Evolutionary conservation across 2,113 vertebrate species (phyloP).

Genomic region (Phoenicopterus ruber): DNA sequence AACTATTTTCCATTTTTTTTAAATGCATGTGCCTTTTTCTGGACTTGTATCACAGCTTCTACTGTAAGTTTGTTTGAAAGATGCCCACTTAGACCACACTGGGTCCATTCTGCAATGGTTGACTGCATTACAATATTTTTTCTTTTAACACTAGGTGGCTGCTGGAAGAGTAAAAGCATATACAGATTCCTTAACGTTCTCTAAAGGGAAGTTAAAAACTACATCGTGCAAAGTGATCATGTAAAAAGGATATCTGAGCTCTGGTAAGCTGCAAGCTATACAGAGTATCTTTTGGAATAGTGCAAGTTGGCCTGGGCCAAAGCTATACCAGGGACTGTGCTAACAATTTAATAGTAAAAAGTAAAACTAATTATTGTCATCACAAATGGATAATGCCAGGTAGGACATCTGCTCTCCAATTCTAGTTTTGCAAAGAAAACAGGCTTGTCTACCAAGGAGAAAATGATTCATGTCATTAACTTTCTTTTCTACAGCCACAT

Average conservation of each 20-base stretch:
- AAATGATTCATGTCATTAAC: background rate
- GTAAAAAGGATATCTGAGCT: background rate
- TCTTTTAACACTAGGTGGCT: background rate
- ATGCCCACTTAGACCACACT: background rate
- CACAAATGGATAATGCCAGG: background rate
- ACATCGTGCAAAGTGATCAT: background rate
- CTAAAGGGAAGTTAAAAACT: background rate
- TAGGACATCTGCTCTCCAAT: background rate
- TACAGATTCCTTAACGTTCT: background rate
- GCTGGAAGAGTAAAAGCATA: background rate
- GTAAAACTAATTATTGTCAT: background rate
- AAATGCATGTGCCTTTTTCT: background rate
- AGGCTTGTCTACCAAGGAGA: background rate
- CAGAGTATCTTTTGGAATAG: background rate
- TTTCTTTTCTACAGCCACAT: background rate
- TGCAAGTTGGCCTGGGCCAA: background rate
- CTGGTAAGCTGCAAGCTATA: background rate
- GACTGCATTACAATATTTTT: background rate
- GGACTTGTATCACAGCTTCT: background rate
- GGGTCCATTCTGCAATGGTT: background rate
- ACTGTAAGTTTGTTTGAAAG: background rate
- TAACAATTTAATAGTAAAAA: background rate
- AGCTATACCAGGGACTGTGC: background rate
- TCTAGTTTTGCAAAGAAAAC: background rate
- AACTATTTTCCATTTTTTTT: background rate